Base-by-base conservation (phyloP, 2,888 invertebrate genomes). In the Archips crataeganus region DNA sequence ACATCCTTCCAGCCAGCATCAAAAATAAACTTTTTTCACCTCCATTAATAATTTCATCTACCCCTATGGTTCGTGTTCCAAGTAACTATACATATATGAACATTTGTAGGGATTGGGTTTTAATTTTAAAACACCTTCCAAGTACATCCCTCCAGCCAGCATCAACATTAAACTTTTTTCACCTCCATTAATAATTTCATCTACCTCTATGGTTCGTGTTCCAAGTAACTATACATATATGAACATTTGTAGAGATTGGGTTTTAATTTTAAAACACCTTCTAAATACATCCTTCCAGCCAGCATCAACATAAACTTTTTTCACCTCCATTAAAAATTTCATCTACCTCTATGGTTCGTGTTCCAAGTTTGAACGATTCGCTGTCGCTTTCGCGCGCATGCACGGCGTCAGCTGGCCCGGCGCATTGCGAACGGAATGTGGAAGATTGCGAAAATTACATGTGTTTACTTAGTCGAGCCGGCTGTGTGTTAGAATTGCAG, bases 341-440 rank as follows among this genome's bases (percentile, higher is more conserved):
- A 63, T 51, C 9, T 0, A 13, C n/a, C 13, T 65, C 49, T 39
- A 10, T 65, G 51, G 36, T 36, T 1, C 34, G 60, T 36, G 68
- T 75, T 73, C 70, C 36, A 66, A 70, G 74, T 75, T 70, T 71
- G 69, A 77, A 71, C 64, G 74, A 78, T 79, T 75, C 66, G 78
- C 79, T 76, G 77, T 81, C 81, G 78, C 82, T 80, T 81, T 81
- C 81, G 74, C 78, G 77, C 78, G 75, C 60, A 70, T 15, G 75
- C 60, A 70, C 11, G 23, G 23, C 49, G 64, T 32, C 51, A 54
- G 49, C 23, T 62, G 61, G 54, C 54, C 36, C 32, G 61, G 54
- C 54, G 36, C 32, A 32, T 57, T 57, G 57, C 51, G 54, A 42
- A 49, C 49, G 65, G 65, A 65, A 65, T 65, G 65, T 65, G 34